A percentile compares a stretch with the other conserved stretches of the same genome.
Evolutionary conservation across 53 echinoderm and acorn worm species (phyloP).

Genomic region (Mesocentrotus franciscanus): DNA sequence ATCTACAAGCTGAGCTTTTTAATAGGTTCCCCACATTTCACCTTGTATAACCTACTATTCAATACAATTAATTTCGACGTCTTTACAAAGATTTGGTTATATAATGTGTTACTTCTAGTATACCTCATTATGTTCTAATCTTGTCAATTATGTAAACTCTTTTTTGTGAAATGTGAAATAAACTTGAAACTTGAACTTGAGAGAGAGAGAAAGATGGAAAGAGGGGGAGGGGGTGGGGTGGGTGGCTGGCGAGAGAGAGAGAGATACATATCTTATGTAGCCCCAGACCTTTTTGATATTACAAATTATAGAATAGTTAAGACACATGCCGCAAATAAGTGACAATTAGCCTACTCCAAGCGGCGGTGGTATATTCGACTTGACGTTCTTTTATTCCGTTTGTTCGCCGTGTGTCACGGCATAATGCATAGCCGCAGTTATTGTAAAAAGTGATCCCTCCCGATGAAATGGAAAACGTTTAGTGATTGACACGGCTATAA

Average conservation of each 20-base stretch:
- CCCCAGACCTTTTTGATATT: not conserved
- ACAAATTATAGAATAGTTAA: too few species aligned
- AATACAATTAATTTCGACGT: too few species aligned
- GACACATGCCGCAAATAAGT: not conserved
- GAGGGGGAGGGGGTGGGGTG: not conserved
- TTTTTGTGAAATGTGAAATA: too few species aligned
- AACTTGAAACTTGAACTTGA: too few species aligned
- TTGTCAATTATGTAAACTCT: too few species aligned
- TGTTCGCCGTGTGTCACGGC: not conserved
- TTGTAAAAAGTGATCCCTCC: not conserved
- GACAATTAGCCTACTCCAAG: not conserved
- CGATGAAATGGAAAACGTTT: not conserved
- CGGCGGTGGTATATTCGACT: not conserved
- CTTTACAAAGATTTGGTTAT: too few species aligned
- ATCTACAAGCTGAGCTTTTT: too few species aligned
- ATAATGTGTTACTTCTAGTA: too few species aligned
- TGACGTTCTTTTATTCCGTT: not conserved
- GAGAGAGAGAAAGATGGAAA: not conserved
- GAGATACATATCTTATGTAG: not conserved
- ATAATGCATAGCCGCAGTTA: not conserved
- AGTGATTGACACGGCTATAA: not conserved
- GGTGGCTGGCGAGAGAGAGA: not conserved
- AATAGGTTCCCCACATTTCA: too few species aligned
- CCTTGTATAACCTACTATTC: too few species aligned
- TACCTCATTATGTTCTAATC: too few species aligned